Evolutionary conservation across 1,140 invertebrate genomes (phyloP).

Genomic region (Nomia melanderi): DNA sequence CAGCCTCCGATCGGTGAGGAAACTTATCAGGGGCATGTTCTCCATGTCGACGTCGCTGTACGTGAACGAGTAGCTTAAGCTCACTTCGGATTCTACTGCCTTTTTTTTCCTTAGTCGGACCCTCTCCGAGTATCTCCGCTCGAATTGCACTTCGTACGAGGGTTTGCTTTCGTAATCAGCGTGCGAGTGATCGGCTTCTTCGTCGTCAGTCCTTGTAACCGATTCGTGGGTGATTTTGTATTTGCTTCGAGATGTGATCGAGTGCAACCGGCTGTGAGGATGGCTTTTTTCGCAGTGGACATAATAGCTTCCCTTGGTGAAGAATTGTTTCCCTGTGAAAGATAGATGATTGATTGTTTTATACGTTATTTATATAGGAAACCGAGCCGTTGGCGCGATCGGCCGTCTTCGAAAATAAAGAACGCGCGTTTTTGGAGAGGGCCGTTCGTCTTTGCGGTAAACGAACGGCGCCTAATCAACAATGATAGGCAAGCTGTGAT

Average conservation of each 20-base stretch:
- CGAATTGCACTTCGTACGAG: too few relatives aligned
- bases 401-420: too few relatives aligned
- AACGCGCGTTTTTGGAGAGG: too few relatives aligned
- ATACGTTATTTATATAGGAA: too few relatives aligned
- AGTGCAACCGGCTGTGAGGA: not conserved
- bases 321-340: slow-evolving; percentile 33
- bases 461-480: too few relatives aligned
- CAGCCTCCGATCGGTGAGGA: slow-evolving; percentile 6
- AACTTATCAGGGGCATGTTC: slow-evolving; percentile 24
- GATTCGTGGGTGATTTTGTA: slow-evolving; percentile 42
- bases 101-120: not conserved
- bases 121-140: not conserved
- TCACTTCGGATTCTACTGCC: not conserved
- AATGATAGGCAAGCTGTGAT: too few relatives aligned
- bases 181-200: not conserved
- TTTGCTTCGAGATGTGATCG: slow-evolving; percentile 7
- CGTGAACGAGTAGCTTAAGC: not conserved
- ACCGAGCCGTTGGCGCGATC: too few relatives aligned
- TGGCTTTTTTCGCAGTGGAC: slow-evolving; percentile 49
- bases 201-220: not conserved
- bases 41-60: slow-evolving; percentile 11
- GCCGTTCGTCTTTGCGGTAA: too few relatives aligned
- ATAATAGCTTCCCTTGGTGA: slow-evolving; percentile 54
- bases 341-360: not conserved
- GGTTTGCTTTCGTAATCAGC: too few relatives aligned